Conservation (phyloP, 2,888 invertebrate species). For the Ptychoptera albimana region DNA sequence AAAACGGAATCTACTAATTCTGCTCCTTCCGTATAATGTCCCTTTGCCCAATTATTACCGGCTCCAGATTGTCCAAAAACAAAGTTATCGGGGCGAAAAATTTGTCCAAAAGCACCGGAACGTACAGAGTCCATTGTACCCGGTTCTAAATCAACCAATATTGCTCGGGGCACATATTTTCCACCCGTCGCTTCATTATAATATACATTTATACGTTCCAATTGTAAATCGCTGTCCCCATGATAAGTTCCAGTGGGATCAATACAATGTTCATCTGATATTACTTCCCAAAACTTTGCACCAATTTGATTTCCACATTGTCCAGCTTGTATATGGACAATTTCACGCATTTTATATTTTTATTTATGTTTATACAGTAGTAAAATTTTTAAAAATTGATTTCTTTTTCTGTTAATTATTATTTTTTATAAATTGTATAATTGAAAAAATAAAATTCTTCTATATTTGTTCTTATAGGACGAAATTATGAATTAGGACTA, state of each 20-base stretch:
- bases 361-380: not conserved
- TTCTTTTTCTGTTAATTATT: too few relatives aligned
- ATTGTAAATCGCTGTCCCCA: constrained; percentile 80
- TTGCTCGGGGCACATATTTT: constrained; percentile 88
- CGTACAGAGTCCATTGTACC: constrained; percentile 97
- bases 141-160: constrained; percentile 88
- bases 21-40: constrained; percentile 87
- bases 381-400: too few relatives aligned
- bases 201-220: constrained; percentile 90
- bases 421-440: too few relatives aligned
- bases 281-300: constrained; percentile 94
- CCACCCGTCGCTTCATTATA: constrained; percentile 89
- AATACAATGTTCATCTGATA: constrained; percentile 89
- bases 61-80: constrained; percentile 81
- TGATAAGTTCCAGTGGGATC: constrained; percentile 83
- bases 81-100: constrained; percentile 92
- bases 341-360: constrained; percentile 74
- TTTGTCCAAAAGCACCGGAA: constrained; percentile 84
- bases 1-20: constrained; percentile 73
- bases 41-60: constrained; percentile 80
- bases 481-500: too few relatives aligned
- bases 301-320: constrained; percentile 96
- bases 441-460: too few relatives aligned
- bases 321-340: constrained; percentile 88
- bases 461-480: too few relatives aligned